Conservation (phyloP, 1,140 invertebrate genomes). For the Diabrotica undecimpunctata region DNA sequence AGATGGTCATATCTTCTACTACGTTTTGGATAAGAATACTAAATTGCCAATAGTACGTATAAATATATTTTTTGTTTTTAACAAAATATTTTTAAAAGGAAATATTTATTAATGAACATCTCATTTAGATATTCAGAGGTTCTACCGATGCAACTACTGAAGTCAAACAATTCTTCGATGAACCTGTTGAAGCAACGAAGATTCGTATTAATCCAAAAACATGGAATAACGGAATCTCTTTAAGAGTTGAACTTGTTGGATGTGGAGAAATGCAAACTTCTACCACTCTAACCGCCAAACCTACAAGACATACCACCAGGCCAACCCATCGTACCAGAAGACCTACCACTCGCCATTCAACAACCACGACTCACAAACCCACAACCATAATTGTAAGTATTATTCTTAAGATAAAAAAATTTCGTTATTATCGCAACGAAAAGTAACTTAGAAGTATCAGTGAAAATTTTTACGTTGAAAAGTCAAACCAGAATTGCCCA, state of each 20-base stretch:
- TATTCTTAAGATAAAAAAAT: conserved; percentile 5
- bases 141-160: conserved; percentile 59
- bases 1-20: conserved; percentile 26
- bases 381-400: neutral
- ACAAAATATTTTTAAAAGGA: no score
- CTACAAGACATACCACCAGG: neutral
- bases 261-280: conserved; percentile 52
- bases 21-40: conserved; percentile 32
- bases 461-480: no score
- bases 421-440: neutral
- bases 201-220: conserved; percentile 68
- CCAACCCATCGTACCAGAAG: no score
- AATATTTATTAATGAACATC: conserved; percentile 15
- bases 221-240: conserved; percentile 71
- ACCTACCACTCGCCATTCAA: neutral
- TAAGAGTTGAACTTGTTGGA: conserved; percentile 72
- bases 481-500: no score
- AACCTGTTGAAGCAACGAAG: conserved; percentile 68
- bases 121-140: conserved; percentile 50
- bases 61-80: conserved; percentile 31
- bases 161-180: conserved; percentile 61
- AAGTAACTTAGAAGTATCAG: no score
- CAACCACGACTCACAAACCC: neutral
- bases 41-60: conserved; percentile 20
- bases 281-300: conserved; percentile 25